Percentiles rank a stretch among this genome's conserved stretches.
Evolutionary conservation across 1,140 invertebrate species (phyloP).

Genomic region (Ostrea edulis): DNA sequence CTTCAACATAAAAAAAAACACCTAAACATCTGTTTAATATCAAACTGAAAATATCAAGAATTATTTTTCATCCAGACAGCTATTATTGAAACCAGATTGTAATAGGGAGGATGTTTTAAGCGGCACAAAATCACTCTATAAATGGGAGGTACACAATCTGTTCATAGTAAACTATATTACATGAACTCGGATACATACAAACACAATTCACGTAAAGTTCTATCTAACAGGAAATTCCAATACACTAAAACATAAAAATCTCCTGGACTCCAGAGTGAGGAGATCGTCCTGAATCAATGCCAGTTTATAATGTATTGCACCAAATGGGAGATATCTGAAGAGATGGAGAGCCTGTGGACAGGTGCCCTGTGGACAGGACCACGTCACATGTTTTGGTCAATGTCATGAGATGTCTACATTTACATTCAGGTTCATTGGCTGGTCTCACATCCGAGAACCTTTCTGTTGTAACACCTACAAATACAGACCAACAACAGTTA

Average conservation of each 20-base stretch:
- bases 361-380: neutral
- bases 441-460: slow-evolving; percentile 87
- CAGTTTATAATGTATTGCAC: neutral
- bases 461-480: slow-evolving; percentile 84
- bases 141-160: too few species aligned
- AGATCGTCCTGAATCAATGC: neutral
- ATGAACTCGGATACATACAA: too few species aligned
- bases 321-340: slow-evolving; percentile 8
- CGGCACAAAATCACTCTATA: too few species aligned
- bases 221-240: neutral
- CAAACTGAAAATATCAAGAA: neutral
- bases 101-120: neutral
- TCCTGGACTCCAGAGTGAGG: neutral
- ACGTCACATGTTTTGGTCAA: neutral
- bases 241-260: neutral
- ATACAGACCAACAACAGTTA: neutral
- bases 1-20: neutral
- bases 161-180: too few species aligned
- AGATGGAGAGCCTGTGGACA: neutral
- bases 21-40: neutral
- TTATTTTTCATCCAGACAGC: neutral
- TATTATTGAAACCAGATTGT: neutral
- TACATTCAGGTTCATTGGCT: neutral
- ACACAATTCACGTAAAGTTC: neutral
- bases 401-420: slow-evolving; percentile 10